These are phyloP conservation scores for Cydia pomonella DNA, from an alignment of 1,140 invertebrate species.

Conservation along the genomic window DNA sequence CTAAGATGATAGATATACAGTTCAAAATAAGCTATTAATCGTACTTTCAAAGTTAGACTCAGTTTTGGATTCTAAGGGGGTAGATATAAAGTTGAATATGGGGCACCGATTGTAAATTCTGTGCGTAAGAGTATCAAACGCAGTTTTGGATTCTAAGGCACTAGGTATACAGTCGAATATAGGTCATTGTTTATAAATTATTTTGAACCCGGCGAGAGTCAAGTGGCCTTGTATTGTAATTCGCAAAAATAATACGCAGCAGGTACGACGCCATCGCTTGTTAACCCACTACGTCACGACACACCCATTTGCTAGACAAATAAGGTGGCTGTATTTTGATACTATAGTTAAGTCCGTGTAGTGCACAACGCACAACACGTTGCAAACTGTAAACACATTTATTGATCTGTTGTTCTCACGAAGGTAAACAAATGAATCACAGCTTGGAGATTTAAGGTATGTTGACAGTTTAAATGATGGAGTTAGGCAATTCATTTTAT, in stretches of 20 bases:
- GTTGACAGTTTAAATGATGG: conserved; percentile 3
- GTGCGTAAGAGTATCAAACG: neutral
- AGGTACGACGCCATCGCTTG: conserved; percentile 52
- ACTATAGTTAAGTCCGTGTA: conserved; percentile 35
- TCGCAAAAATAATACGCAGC: conserved; percentile 71
- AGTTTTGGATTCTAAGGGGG: neutral
- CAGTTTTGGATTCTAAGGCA: conserved; percentile 21
- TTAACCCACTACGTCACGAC: conserved; percentile 72
- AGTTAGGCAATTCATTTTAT: neutral
- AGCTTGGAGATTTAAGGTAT: neutral
- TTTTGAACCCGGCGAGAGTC: conserved; percentile 43
- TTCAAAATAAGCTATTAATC: neutral
- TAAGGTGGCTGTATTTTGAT: conserved; percentile 53
- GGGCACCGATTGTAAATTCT: neutral
- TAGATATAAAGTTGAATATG: neutral
- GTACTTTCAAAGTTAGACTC: neutral
- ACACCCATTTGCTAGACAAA: conserved; percentile 73
- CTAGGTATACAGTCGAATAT: conserved; percentile 57
- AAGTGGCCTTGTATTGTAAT: conserved; percentile 69
- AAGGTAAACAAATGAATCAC: conserved; percentile 1
- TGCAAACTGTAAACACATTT: conserved; percentile 18
- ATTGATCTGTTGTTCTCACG: neutral
- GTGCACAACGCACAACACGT: conserved; percentile 2
- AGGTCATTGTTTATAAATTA: conserved; percentile 44
- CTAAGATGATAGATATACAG: conserved; percentile 35